Evolutionary conservation across 2,113 vertebrate species (phyloP).

Genomic region (Galeopterus variegatus): DNA sequence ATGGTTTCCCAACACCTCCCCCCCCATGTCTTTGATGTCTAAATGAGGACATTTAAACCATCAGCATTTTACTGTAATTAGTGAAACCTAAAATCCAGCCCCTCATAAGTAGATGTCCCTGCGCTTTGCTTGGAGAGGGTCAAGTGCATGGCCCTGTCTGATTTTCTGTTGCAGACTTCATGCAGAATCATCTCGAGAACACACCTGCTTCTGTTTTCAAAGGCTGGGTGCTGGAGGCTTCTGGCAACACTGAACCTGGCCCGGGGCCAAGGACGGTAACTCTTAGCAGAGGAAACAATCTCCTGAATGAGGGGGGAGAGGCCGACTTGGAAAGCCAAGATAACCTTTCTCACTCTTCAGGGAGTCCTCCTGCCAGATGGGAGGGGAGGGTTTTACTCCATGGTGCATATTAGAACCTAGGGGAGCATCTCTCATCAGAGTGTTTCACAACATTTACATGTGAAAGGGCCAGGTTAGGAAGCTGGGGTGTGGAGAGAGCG

Average conservation of each 20-base stretch:
- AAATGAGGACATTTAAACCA: neutral
- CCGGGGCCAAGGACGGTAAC: neutral
- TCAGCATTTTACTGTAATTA: neutral
- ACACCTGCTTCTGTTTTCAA: neutral
- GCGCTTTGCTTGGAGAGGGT: accelerated
- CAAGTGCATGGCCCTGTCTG: accelerated
- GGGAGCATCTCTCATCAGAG: neutral
- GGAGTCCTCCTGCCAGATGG: neutral
- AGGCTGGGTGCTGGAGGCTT: neutral
- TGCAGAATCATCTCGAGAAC: neutral
- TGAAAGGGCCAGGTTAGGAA: neutral
- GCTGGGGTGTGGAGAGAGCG: accelerated
- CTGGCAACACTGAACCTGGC: neutral
- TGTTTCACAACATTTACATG: accelerated
- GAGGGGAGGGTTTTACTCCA: accelerated
- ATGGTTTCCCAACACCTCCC: neutral
- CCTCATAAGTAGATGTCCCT: neutral
- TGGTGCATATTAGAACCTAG: accelerated
- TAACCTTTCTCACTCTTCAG: accelerated
- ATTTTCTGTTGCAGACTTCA: accelerated
- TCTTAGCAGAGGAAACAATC: neutral
- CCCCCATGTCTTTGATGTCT: neutral
- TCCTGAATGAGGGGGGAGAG: neutral
- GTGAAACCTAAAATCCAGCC: neutral
- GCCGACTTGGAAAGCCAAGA: neutral